These are phyloP conservation scores for Rallus crepitans DNA, from an alignment of 2,797 vertebrate species.

Conservation along the genomic window DNA sequence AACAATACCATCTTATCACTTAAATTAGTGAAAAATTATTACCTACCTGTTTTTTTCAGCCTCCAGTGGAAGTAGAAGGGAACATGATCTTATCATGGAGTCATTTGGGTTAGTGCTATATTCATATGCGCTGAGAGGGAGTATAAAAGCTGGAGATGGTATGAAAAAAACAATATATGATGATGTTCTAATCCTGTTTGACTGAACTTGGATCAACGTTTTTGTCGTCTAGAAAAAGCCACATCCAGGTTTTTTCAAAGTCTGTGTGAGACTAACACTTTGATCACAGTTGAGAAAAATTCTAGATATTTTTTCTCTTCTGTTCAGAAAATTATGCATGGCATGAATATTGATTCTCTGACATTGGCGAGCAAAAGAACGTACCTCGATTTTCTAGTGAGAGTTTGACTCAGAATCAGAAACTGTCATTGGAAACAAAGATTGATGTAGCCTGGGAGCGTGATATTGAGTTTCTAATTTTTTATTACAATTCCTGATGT, in stretches of 20 bases:
- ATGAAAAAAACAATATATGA: not conserved
- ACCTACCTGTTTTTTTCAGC: not conserved
- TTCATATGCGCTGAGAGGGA: not conserved
- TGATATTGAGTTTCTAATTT: slow-evolving; percentile 75
- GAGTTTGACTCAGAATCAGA: slow-evolving; percentile 61
- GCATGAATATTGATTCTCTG: slow-evolving; percentile 53
- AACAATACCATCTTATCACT: not conserved
- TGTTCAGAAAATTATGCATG: not conserved
- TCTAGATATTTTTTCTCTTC: not conserved
- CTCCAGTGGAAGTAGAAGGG: not conserved
- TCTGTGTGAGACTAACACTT: not conserved
- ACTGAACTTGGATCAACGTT: not conserved
- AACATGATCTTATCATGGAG: not conserved
- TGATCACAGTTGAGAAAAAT: not conserved
- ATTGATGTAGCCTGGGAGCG: slow-evolving; percentile 71
- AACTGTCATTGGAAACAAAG: slow-evolving; percentile 70
- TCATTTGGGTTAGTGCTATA: not conserved
- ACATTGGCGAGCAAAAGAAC: slow-evolving; percentile 20
- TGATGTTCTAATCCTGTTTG: not conserved
- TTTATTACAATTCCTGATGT: slow-evolving; percentile 75
- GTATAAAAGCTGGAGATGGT: not conserved
- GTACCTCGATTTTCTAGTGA: slow-evolving; percentile 22
- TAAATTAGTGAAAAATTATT: not conserved
- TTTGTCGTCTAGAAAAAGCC: not conserved
- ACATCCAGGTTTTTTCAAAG: not conserved